Evolutionary conservation across 2,797 vertebrate genomes (phyloP).

Genomic region (Chaetodon trifasciatus): DNA sequence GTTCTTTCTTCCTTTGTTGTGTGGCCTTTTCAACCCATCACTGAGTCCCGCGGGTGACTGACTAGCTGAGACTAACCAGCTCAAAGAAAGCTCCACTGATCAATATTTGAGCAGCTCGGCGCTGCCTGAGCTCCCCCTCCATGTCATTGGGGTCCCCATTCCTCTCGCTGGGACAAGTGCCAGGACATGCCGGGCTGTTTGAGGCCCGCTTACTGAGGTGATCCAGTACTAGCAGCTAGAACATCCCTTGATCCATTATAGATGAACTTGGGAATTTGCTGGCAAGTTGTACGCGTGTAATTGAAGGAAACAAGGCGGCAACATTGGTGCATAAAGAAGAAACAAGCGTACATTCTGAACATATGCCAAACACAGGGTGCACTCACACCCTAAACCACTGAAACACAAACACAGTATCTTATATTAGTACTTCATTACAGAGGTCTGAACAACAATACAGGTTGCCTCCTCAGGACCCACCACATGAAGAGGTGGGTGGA

Average conservation of each 20-base stretch:
- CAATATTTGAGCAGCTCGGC: constrained; percentile 81
- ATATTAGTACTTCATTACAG: constrained; percentile 43
- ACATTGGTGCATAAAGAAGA: constrained; percentile 38
- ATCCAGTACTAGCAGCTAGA: constrained; percentile 55
- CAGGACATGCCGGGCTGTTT: constrained; percentile 69
- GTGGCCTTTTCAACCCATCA: constrained; percentile 60
- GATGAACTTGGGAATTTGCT: constrained; percentile 70
- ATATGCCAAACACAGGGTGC: constrained; percentile 35
- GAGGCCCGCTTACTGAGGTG: constrained; percentile 68
- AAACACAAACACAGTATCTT: constrained; percentile 21
- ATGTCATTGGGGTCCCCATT: constrained; percentile 60
- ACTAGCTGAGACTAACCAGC: constrained; percentile 64
- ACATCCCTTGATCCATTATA: constrained; percentile 76
- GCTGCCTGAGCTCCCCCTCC: constrained; percentile 40
- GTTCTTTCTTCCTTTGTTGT: constrained; percentile 61
- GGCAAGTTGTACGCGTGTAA: constrained; percentile 45
- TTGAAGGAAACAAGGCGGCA: constrained; percentile 46
- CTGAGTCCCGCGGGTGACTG: constrained; percentile 54
- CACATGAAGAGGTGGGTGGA: constrained; percentile 62
- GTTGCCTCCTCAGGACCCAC: constrained; percentile 34
- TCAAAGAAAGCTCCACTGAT: constrained; percentile 71
- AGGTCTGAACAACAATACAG: constrained; percentile 47
- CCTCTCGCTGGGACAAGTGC: constrained; percentile 65
- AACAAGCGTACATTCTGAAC: constrained; percentile 43
- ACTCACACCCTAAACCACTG: background rate